A percentile compares a stretch with the other conserved stretches of the same genome.
These are phyloP conservation scores for Sebastes iracundus DNA, from an alignment of 2,797 vertebrate genomes.

Conservation along the genomic window DNA sequence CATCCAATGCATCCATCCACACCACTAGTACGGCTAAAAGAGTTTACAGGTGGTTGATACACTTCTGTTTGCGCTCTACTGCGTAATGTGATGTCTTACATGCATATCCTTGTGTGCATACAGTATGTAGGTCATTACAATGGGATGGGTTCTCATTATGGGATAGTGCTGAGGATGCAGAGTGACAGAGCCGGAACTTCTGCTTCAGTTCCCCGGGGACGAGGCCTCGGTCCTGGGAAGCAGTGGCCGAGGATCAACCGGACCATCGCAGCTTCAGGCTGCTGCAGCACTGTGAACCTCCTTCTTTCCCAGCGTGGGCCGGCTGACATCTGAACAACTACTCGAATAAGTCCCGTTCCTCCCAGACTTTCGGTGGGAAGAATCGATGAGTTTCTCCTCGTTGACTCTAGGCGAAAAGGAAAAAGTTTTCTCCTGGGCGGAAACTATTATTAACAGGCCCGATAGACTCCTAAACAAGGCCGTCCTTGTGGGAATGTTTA, in stretches of 20 bases:
- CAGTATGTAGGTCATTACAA: constrained; percentile 57
- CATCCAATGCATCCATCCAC: not conserved
- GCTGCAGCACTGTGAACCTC: constrained; percentile 65
- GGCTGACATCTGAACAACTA: constrained; percentile 65
- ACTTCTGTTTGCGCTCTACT: not conserved
- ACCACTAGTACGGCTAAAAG: not conserved
- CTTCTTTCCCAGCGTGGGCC: constrained; percentile 68
- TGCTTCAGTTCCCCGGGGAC: constrained; percentile 67
- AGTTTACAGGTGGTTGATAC: not conserved
- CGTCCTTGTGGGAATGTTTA: constrained; percentile 77
- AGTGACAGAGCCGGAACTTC: constrained; percentile 52
- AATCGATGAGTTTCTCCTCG: constrained; percentile 68
- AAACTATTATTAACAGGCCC: constrained; percentile 75
- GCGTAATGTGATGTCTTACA: not conserved
- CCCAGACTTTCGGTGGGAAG: constrained; percentile 81
- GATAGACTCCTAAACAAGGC: constrained; percentile 62
- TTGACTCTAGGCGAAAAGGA: constrained; percentile 62
- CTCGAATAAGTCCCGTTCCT: constrained; percentile 59
- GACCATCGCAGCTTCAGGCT: constrained; percentile 59
- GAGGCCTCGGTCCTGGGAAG: constrained; percentile 82
- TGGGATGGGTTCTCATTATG: constrained; percentile 57
- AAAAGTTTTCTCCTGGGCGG: constrained; percentile 69
- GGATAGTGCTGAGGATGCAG: constrained; percentile 47
- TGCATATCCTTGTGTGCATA: not conserved
- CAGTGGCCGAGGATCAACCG: constrained; percentile 65